phyloP scores from a whole-genome alignment of 2,888 invertebrate genomes.

The Labia minor region DNA sequence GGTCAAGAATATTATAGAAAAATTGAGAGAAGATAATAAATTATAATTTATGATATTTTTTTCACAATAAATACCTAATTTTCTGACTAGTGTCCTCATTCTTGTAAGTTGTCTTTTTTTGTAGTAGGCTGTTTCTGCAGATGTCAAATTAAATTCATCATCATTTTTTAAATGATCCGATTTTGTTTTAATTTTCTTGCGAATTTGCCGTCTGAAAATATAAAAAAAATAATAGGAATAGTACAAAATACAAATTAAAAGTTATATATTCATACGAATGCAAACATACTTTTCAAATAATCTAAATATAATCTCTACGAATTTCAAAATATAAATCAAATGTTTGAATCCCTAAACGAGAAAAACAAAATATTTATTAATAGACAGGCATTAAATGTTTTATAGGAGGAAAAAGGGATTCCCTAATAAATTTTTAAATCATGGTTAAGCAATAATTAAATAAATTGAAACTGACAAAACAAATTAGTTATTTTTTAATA shows the following conservation, averaged over 20 bases:
- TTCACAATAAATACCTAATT: background rate
- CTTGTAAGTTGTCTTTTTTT: conserved; percentile 13
- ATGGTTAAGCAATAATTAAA: too few species aligned
- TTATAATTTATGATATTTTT: too few species aligned
- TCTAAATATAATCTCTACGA: background rate
- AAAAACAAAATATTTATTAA: too few species aligned
- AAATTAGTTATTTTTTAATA: too few species aligned
- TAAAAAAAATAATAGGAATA: background rate
- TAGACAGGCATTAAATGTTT: too few species aligned
- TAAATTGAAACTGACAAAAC: too few species aligned
- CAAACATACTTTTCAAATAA: background rate
- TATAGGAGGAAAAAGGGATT: too few species aligned
- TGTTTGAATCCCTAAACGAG: too few species aligned
- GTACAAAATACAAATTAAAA: too few species aligned
- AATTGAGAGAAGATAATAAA: too few species aligned
- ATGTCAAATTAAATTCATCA: conserved; percentile 20
- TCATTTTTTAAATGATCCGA: conserved; percentile 14
- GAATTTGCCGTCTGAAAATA: background rate
- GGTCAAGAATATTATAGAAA: background rate
- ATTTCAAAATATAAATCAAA: too few species aligned
- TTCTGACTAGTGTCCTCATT: background rate
- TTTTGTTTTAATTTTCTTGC: background rate
- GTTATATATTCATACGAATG: background rate
- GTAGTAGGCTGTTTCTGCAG: conserved; percentile 22
- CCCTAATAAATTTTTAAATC: too few species aligned